A percentile compares a stretch with the other conserved stretches of the same genome.
These are phyloP conservation scores for Gallinago solitaria DNA, from an alignment of 2,797 vertebrate species.

Conservation along the genomic window DNA sequence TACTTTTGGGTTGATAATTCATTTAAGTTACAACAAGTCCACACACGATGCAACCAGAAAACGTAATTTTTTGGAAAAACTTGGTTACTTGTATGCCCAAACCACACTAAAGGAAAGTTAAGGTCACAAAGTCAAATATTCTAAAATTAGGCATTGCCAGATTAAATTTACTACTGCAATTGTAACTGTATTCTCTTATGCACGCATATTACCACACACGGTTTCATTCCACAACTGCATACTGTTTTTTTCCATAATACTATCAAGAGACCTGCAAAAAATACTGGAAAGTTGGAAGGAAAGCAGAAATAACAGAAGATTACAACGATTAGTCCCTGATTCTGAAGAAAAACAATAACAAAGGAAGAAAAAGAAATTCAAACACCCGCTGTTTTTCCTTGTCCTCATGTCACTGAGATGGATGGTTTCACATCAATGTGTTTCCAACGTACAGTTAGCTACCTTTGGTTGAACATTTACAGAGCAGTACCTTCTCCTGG, in stretches of 20 bases:
- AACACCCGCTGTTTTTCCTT: neutral
- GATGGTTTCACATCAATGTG: neutral
- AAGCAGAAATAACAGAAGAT: neutral
- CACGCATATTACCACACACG: neutral
- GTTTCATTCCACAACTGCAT: neutral
- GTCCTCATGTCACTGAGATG: neutral
- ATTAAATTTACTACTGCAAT: neutral
- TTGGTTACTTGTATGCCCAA: neutral
- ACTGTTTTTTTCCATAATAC: neutral
- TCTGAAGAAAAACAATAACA: neutral
- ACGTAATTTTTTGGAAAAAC: neutral
- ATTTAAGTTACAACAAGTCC: neutral
- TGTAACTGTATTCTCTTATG: neutral
- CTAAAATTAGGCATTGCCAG: neutral
- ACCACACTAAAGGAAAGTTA: neutral
- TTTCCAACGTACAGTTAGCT: neutral
- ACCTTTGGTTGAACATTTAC: neutral
- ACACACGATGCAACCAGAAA: neutral
- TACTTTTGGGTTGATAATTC: neutral
- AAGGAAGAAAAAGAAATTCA: neutral
- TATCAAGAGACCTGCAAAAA: neutral
- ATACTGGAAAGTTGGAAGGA: neutral
- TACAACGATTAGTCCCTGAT: neutral
- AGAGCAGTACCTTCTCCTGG: neutral
- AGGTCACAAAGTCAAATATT: neutral